Evolutionary conservation across 2,888 invertebrate genomes (phyloP), one percentile per base, ranked within the genome.

Genomic region (Nomada lathburiana): DNA sequence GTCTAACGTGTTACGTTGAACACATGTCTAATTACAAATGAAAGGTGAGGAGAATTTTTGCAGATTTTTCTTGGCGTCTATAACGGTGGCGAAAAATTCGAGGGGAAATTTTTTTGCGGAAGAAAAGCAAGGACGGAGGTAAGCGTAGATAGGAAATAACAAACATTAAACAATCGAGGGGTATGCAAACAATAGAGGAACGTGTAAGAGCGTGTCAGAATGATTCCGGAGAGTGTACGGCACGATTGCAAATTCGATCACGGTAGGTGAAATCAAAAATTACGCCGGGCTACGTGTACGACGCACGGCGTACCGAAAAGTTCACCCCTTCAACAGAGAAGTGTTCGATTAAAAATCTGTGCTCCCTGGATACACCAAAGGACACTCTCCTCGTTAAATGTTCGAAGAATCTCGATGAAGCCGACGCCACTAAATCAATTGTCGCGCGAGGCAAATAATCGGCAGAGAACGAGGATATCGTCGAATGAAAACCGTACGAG

Each of bases 191-290:
- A 13, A 23, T 20, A 7, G 9, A 9, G 13, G n/a, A 20, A 71
- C n/a, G 50, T 18, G 52, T 62, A 10, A 9, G 29, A 9, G n/a
- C 52, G 23, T 59, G 50, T 29, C n/a, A 13, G 42, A 16, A 60
- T 36, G 44, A 42, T 42, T 63, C n/a, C 36, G 47, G 50, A 18
- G n/a, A 36, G 20, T 53, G 20, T 11, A 29, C 64, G 26, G 16
- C 75, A 26, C 67, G 82, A 82, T 80, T 82, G 82, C 82, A 82
- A 80, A 82, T 79, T 71, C 80, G 80, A 82, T 47, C 57, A 44
- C 2, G 29, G 2, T 16, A 5, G 36, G 26, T 18, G n/a, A 80
- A 70, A 47, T 13, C n/a, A n/a, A 53, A 20, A 42, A 53, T n/a
- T 47, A 59, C 44, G 29, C 50, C 16, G 47, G 57, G 71, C 71